Evolutionary conservation across 92 coral and sea anemone species (phyloP).

Genomic region (Zoanthus sociatus): DNA sequence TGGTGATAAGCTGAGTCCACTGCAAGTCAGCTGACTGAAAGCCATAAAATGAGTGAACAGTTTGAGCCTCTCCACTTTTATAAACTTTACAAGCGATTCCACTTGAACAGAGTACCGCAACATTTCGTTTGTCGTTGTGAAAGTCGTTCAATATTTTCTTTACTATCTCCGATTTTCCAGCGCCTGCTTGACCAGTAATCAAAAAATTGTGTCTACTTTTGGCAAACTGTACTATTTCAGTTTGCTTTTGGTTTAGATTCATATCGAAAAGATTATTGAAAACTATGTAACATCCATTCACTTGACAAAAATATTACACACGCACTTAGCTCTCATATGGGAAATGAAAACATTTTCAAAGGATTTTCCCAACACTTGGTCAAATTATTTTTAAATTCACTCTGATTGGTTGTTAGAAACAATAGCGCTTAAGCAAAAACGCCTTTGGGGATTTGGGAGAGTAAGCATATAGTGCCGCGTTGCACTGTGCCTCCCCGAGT

Average conservation of each 20-base stretch:
- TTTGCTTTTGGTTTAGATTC: slow-evolving; percentile 13
- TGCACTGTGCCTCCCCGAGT: slow-evolving; percentile 5
- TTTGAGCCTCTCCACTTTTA: slow-evolving; percentile 35
- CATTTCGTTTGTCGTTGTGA: slow-evolving; percentile 12
- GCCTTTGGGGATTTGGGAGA: neutral
- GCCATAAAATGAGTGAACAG: slow-evolving; percentile 56
- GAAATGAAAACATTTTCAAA: neutral
- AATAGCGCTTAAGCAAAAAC: slow-evolving; percentile 17
- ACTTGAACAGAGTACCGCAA: slow-evolving; percentile 47
- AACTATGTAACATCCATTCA: neutral
- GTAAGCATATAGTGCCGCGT: neutral
- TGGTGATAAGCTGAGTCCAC: slow-evolving; percentile 7
- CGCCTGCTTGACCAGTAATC: slow-evolving; percentile 27
- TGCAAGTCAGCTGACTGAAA: slow-evolving; percentile 54
- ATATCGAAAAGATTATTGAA: neutral
- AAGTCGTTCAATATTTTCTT: neutral
- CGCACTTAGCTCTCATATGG: neutral
- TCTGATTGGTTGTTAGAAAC: neutral
- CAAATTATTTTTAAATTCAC: neutral
- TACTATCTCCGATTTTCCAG: neutral
- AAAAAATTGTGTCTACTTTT: slow-evolving; percentile 9
- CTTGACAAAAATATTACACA: neutral
- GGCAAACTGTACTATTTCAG: slow-evolving; percentile 22
- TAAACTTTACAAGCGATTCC: slow-evolving; percentile 50
- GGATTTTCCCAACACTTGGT: neutral